phyloP scores from a whole-genome alignment of 2,888 invertebrate species.

The Mythimna loreyi region DNA sequence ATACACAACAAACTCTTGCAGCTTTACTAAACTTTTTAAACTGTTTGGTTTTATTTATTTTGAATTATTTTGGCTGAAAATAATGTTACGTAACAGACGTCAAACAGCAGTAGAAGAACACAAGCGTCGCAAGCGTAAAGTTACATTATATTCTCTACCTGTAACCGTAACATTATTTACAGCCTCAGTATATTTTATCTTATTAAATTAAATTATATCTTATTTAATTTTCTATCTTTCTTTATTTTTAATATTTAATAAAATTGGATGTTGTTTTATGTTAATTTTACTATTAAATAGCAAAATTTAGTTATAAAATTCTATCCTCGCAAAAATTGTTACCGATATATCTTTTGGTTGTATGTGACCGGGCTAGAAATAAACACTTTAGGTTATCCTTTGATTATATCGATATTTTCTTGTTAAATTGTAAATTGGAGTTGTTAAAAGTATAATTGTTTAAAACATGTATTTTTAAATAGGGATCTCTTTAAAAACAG shows the following conservation, averaged over 20 bases:
- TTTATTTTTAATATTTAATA: conserved; percentile 2
- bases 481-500: conserved; percentile 27
- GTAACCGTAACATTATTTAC: conserved; percentile 12
- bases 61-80: conserved; percentile 11
- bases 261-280: conserved; percentile 16
- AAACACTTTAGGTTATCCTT: conserved; percentile 9
- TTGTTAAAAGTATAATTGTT: conserved; percentile 29
- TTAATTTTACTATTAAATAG: conserved; percentile 19
- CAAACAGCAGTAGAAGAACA: neutral
- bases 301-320: conserved; percentile 35
- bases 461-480: conserved; percentile 33
- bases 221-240: neutral
- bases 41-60: conserved; percentile 17
- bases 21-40: conserved; percentile 8
- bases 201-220: neutral
- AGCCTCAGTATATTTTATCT: neutral
- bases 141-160: too few relatives aligned
- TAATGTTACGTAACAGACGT: conserved; percentile 1
- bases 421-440: conserved; percentile 3
- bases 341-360: conserved; percentile 62
- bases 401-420: neutral
- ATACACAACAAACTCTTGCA: conserved; percentile 19
- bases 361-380: conserved; percentile 53
- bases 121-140: neutral
- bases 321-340: conserved; percentile 70